Conservation (phyloP, 2,888 invertebrate genomes). For the Piscicola geometra region DNA sequence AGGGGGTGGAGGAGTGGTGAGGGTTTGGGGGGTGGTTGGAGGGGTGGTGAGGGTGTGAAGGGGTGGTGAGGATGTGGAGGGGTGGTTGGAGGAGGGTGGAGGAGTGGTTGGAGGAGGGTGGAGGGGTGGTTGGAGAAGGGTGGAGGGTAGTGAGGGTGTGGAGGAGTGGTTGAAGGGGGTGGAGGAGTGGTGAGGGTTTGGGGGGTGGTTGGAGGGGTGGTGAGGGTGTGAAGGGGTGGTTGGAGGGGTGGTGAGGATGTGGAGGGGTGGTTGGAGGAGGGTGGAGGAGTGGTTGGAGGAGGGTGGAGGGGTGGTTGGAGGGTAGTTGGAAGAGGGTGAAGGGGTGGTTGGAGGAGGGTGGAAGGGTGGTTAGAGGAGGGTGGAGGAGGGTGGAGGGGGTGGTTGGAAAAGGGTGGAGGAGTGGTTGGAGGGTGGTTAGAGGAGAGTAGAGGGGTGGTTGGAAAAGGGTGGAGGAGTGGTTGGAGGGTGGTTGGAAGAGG, state of each 20-base stretch:
- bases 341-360: constrained; percentile 63
- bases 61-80: constrained; percentile 50
- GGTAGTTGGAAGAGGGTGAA: constrained; percentile 89
- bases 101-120: constrained; percentile 63
- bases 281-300: neutral
- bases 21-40: constrained; percentile 75
- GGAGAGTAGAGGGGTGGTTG: no score
- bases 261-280: no score
- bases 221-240: neutral
- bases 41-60: neutral
- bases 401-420: neutral
- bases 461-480: neutral
- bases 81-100: constrained; percentile 89
- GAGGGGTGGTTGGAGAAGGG: neutral
- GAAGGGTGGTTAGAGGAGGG: neutral
- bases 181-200: constrained; percentile 86
- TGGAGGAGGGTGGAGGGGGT: constrained; percentile 8
- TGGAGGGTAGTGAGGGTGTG: neutral
- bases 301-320: constrained; percentile 56
- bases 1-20: constrained; percentile 72
- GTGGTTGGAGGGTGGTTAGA: no score
- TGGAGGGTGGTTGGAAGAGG: neutral
- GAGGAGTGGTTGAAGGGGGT: neutral
- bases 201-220: constrained; percentile 64
- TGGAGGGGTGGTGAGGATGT: no score